phyloP scores from a whole-genome alignment of 1,140 invertebrate genomes.

The Psilanteris sp. region DNA sequence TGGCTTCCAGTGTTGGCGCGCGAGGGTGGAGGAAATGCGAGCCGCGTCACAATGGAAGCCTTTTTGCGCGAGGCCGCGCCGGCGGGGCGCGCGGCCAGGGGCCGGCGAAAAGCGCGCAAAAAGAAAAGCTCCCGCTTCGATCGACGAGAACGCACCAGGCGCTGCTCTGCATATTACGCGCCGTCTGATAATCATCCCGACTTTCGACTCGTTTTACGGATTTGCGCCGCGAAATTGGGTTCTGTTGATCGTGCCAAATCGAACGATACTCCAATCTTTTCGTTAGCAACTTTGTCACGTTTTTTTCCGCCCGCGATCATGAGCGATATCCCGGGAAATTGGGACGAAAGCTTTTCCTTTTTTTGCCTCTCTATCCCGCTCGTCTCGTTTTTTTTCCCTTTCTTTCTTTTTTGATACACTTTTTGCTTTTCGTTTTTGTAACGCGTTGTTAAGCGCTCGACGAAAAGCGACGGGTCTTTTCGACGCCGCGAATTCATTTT shows the following conservation, averaged over 20 bases:
- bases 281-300: constrained; percentile 56
- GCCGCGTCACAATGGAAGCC: constrained; percentile 67
- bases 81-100: constrained; percentile 10
- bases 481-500: no score
- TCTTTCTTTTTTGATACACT: no score
- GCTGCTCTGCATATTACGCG: constrained; percentile 39
- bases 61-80: constrained; percentile 59
- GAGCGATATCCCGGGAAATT: constrained; percentile 37
- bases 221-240: constrained; percentile 53
- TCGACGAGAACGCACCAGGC: constrained; percentile 18
- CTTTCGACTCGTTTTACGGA: constrained; percentile 52
- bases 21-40: constrained; percentile 72
- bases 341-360: constrained; percentile 5
- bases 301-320: constrained; percentile 27
- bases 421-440: no score
- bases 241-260: constrained; percentile 51
- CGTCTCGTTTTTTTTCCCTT: no score
- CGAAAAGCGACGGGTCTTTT: no score
- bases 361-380: no score
- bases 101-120: constrained; percentile 33
- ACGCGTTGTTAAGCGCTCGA: no score
- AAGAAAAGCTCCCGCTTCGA: constrained; percentile 37
- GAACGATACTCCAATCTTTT: constrained; percentile 55
- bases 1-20: constrained; percentile 67
- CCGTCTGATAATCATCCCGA: constrained; percentile 44